Evolutionary conservation across 2,113 vertebrate species (phyloP), one percentile per base, ranked within the genome.

Genomic region (Macaca mulatta): DNA sequence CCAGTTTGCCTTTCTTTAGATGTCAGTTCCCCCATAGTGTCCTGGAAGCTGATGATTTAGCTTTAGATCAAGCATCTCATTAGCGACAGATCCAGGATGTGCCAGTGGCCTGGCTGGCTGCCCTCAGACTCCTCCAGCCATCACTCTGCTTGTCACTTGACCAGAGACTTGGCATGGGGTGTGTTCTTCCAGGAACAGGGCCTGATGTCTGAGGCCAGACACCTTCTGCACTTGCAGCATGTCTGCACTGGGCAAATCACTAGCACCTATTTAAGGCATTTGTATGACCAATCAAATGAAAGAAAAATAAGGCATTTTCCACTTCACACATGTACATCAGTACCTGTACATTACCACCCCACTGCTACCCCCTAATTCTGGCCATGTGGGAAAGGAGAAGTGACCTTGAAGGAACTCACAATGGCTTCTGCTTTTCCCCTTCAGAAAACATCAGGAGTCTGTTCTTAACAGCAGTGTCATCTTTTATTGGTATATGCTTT

Each of bases 251-350:
- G 93, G 64, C 59, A 67, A 32, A 67, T 25, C 3, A 9, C 30
- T 2, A 80, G 88, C 43, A 11, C 45, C 9, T 25, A 1, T 10
- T 22, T 69, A n/a, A 40, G 50, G 38, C 30, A 25, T 78, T 25
- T 72, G 74, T 55, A 0, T 61, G 67, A n/a, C 18, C 67, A 64
- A 89, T 45, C 30, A 84, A 38, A 59, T 25, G 25, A 17, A 83
- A 85, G 79, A 50, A 57, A 75, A 89, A 52, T 3, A 6, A 32
- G 10, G 27, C 0, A 1, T 61, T 91, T 50, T 79, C n/a, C 20
- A 32, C 32, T 20, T 75, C 3, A 14, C 6, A 0, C 3, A 16
- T 17, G 16, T 13, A 6, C 32, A 25, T 61, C 43, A 1, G 0
- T 27, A 43, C 79, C 82, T 45, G 4, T 22, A 1, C 72, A 11